A percentile compares a stretch with the other conserved stretches of the same genome.
phyloP scores from a whole-genome alignment of 53 echinoderm and acorn worm genomes.

The Antedon mediterranea region DNA sequence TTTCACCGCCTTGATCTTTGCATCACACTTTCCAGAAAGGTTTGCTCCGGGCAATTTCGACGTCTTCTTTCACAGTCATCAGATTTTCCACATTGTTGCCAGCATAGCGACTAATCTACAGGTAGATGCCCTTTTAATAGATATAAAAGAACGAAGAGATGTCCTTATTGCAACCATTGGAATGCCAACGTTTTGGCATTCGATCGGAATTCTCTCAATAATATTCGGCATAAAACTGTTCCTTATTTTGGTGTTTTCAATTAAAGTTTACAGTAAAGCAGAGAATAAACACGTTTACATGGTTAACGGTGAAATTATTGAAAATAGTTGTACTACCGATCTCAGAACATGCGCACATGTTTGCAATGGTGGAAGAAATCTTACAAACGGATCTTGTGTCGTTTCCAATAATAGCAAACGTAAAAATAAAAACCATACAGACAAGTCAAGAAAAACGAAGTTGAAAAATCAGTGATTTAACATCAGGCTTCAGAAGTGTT shows the following conservation, averaged over 20 bases:
- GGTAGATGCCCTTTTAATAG: conserved; percentile 28
- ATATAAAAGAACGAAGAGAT: conserved; percentile 45
- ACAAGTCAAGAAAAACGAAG: too few species aligned
- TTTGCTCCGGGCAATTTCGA: conserved; percentile 75
- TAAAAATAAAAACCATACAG: too few species aligned
- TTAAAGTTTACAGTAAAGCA: neutral
- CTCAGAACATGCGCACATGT: too few species aligned
- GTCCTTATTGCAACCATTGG: too few species aligned
- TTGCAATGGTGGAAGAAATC: too few species aligned
- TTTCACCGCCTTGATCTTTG: conserved; percentile 41
- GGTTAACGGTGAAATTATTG: too few species aligned
- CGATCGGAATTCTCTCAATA: neutral
- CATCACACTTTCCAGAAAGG: conserved; percentile 73
- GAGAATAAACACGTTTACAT: neutral
- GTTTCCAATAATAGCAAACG: too few species aligned
- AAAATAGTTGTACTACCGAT: too few species aligned
- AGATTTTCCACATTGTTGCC: conserved; percentile 63
- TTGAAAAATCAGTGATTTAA: too few species aligned
- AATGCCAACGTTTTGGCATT: neutral
- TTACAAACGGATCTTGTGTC: too few species aligned
- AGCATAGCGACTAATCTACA: conserved; percentile 46
- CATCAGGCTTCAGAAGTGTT: too few species aligned
- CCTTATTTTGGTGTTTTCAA: neutral
- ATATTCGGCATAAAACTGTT: neutral
- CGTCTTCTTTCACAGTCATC: conserved; percentile 83